Evolutionary conservation across 2,797 vertebrate species (phyloP).

Genomic region (Hylomyscus alleni): DNA sequence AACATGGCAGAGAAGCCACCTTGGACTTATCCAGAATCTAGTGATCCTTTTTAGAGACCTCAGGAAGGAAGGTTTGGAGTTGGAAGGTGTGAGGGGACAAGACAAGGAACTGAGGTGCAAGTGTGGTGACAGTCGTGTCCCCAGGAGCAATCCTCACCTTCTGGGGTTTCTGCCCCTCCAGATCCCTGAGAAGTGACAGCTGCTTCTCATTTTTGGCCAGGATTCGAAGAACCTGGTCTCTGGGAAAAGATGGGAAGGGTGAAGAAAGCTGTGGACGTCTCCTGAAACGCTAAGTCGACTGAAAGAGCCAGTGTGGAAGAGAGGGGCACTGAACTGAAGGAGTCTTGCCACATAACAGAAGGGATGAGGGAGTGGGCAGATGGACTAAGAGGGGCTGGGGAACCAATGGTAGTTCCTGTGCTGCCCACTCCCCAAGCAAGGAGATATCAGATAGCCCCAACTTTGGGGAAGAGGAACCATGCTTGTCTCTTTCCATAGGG

Average conservation of each 20-base stretch:
- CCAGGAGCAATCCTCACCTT: conserved; percentile 86
- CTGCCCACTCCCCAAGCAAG: not conserved
- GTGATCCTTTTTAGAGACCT: not conserved
- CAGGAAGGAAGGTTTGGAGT: not conserved
- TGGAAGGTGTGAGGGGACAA: not conserved
- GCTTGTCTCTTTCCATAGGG: not conserved
- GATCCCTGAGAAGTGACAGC: conserved; percentile 79
- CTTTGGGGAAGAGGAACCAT: not conserved
- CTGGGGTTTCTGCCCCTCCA: conserved; percentile 80
- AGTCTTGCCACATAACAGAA: too few relatives aligned
- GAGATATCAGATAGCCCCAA: not conserved
- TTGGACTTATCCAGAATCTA: not conserved
- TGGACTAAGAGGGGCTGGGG: not conserved
- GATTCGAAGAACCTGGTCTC: conserved; percentile 89
- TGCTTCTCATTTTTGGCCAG: conserved; percentile 79
- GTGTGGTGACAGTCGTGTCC: accelerated
- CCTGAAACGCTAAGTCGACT: not conserved
- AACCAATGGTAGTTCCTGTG: too few relatives aligned
- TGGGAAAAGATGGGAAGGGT: conserved; percentile 70
- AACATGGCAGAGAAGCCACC: not conserved
- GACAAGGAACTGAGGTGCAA: not conserved
- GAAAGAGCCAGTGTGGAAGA: not conserved
- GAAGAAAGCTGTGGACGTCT: not conserved
- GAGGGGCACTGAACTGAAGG: not conserved
- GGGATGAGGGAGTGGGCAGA: not conserved